Conservation (phyloP, 2,888 invertebrate genomes). For the Minunthozetes semirufus region DNA sequence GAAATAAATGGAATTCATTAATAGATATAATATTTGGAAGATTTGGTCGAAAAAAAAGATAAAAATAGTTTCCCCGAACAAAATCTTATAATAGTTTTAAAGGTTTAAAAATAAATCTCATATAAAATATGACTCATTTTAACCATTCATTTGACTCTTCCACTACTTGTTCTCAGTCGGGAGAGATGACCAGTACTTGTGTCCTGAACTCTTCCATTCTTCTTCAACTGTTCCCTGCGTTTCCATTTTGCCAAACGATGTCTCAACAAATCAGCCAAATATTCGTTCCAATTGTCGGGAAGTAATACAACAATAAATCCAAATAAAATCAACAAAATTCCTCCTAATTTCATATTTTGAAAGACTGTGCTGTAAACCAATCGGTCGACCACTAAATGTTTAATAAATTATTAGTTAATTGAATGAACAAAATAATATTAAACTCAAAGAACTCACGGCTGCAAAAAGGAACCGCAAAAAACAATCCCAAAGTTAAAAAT, state of each 20-base stretch:
- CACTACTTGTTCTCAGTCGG: conserved; percentile 82
- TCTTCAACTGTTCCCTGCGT: conserved; percentile 39
- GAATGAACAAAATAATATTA: background rate
- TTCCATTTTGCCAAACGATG: conserved; percentile 47
- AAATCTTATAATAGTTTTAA: no score
- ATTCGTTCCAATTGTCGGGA: conserved; percentile 93
- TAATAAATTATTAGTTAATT: background rate
- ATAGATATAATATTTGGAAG: background rate
- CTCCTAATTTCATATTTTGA: conserved; percentile 91
- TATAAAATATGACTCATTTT: background rate
- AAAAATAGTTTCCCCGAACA: background rate
- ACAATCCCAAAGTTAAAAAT: conserved; percentile 86
- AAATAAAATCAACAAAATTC: conserved; percentile 78
- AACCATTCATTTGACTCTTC: conserved; percentile 67
- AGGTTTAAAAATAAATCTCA: background rate
- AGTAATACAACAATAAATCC: conserved; percentile 91
- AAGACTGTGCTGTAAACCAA: conserved; percentile 76
- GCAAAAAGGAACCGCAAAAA: conserved; percentile 87
- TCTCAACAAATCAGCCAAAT: conserved; percentile 80
- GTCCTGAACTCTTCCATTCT: conserved; percentile 58
- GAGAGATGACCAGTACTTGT: conserved; percentile 82
- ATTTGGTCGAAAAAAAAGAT: background rate
- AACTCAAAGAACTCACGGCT: conserved; percentile 62
- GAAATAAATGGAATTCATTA: background rate
- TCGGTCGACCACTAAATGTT: conserved; percentile 71